Evolutionary conservation across 2,113 vertebrate species (phyloP).

Genomic region (Hepsetus odoe): DNA sequence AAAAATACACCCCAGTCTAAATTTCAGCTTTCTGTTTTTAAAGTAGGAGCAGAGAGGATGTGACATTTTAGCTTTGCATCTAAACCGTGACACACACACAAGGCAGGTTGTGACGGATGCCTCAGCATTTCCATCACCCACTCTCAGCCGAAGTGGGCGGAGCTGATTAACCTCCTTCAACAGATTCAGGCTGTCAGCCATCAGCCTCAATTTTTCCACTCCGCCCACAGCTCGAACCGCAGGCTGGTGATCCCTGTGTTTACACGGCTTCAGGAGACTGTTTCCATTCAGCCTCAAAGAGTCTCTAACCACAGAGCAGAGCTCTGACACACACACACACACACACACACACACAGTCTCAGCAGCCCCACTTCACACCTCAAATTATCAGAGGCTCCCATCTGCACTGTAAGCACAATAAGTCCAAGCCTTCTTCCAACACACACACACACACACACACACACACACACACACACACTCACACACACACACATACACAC

Average conservation of each 20-base stretch:
- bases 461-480: too few species aligned
- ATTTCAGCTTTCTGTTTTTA: background rate
- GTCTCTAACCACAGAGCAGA: background rate
- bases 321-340: background rate
- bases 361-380: background rate
- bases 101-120: background rate
- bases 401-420: background rate
- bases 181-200: background rate
- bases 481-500: too few species aligned
- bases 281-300: background rate
- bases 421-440: background rate
- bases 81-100: background rate
- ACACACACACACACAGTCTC: too few species aligned
- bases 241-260: constrained; percentile 17
- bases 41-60: constrained; percentile 5
- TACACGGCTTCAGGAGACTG: background rate
- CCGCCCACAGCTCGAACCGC: constrained; percentile 15
- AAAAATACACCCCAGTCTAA: too few species aligned
- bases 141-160: background rate
- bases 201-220: constrained; percentile 39
- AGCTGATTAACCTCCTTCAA: background rate
- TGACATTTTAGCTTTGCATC: background rate
- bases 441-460: too few species aligned
- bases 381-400: background rate
- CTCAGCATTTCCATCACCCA: constrained; percentile 41